Conservation (phyloP, 2,797 vertebrate genomes). For the Lepidocolaptes lacrymiger region DNA sequence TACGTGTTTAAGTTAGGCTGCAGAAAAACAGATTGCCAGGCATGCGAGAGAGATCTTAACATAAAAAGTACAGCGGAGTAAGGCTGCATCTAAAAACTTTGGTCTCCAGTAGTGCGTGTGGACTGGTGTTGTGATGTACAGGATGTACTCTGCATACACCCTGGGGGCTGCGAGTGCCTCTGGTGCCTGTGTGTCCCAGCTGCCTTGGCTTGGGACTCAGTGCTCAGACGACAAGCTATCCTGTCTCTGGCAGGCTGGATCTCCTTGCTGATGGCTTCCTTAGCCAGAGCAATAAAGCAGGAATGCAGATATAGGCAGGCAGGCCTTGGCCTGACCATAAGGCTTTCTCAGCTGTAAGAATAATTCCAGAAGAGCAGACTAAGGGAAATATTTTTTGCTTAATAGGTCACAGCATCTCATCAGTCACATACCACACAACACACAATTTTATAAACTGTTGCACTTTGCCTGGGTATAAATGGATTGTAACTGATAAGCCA, state of each 20-base stretch:
- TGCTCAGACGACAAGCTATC: neutral
- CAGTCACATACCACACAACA: neutral
- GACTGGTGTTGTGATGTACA: neutral
- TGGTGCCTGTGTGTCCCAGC: neutral
- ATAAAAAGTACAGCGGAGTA: neutral
- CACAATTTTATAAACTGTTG: constrained; percentile 27
- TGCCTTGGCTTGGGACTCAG: neutral
- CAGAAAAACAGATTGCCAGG: neutral
- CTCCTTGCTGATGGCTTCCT: neutral
- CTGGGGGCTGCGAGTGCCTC: neutral
- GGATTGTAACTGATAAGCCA: constrained; percentile 41
- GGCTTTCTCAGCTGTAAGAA: neutral
- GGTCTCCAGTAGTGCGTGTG: neutral
- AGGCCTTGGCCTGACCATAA: neutral
- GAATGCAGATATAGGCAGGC: neutral
- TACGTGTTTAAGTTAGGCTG: neutral
- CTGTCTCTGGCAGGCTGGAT: neutral
- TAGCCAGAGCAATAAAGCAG: neutral
- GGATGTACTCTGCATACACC: neutral
- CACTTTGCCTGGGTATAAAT: constrained; percentile 31
- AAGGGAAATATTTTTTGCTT: constrained; percentile 33
- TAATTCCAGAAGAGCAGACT: constrained; percentile 11
- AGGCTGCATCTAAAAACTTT: neutral
- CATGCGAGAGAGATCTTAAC: neutral
- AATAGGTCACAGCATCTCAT: constrained; percentile 5